Percentiles rank a stretch among this genome's conserved stretches.
Conservation (phyloP, 2,888 invertebrate genomes). For the Epinotia nisella region DNA sequence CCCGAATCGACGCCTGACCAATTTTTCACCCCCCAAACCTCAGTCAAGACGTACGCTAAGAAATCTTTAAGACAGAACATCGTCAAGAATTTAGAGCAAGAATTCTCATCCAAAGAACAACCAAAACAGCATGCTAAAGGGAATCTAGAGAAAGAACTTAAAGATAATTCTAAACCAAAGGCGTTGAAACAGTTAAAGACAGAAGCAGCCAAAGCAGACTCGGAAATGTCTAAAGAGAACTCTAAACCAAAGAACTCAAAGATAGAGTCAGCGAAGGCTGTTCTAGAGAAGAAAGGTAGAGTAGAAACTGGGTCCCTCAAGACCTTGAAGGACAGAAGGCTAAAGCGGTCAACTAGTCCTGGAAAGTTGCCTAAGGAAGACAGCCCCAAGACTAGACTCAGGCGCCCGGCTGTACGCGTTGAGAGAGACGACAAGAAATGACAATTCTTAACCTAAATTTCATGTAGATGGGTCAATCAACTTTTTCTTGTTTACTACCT, state of each 20-base stretch:
- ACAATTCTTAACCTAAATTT: too few species aligned
- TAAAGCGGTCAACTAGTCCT: conserved; percentile 68
- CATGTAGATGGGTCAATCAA: too few species aligned
- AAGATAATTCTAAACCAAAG: neutral
- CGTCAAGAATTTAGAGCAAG: conserved; percentile 71
- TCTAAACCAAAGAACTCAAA: neutral
- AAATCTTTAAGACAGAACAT: conserved; percentile 58
- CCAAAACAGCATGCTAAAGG: neutral
- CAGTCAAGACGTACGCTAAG: conserved; percentile 66
- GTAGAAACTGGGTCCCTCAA: conserved; percentile 48
- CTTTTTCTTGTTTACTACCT: too few species aligned
- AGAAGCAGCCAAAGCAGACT: too few species aligned
- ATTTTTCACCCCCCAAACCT: conserved; percentile 71
- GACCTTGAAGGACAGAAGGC: conserved; percentile 49
- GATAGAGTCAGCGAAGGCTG: neutral
- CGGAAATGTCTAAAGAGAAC: neutral
- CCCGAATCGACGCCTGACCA: conserved; percentile 61
- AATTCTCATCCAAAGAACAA: conserved; percentile 60
- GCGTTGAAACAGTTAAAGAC: too few species aligned
- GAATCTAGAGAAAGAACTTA: neutral
- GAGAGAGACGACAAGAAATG: conserved; percentile 42
- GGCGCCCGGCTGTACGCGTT: conserved; percentile 48
- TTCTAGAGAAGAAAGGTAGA: conserved; percentile 35
- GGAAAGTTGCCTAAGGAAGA: conserved; percentile 59
- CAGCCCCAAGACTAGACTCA: conserved; percentile 50